Conservation (phyloP, 2,113 vertebrate species). For the Chaetodon trifascialis region DNA sequence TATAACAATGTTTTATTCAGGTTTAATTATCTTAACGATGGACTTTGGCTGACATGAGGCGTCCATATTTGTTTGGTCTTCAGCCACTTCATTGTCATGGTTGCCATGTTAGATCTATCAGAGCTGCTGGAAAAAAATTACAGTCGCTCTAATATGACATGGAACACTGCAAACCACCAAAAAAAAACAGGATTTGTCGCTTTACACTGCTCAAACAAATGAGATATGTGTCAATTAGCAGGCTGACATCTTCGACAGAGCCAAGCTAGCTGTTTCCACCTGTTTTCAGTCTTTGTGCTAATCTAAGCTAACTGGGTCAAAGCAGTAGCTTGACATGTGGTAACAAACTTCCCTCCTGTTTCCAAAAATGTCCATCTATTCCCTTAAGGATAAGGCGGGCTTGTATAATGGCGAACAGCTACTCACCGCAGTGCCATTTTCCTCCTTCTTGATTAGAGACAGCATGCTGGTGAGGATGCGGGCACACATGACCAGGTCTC, state of each 20-base stretch:
- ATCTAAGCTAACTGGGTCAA: not conserved
- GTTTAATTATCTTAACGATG: too few relatives aligned
- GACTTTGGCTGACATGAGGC: too few relatives aligned
- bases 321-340: not conserved
- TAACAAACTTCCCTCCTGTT: not conserved
- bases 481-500: conserved; percentile 95
- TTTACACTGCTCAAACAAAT: too few relatives aligned
- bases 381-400: not conserved
- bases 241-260: too few relatives aligned
- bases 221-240: too few relatives aligned
- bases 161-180: too few relatives aligned
- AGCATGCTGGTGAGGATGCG: conserved; percentile 98
- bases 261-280: not conserved
- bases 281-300: not conserved
- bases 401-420: not conserved
- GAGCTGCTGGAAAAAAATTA: not conserved
- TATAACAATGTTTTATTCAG: too few relatives aligned
- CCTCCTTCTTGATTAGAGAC: conserved; percentile 94
- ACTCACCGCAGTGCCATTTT: conserved; percentile 87
- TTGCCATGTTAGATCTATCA: too few relatives aligned
- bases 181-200: too few relatives aligned
- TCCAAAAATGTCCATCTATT: not conserved
- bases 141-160: too few relatives aligned
- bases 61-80: not conserved
- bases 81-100: not conserved